Evolutionary conservation across 1,140 invertebrate species (phyloP).

Genomic region (Metaphire vulgaris): DNA sequence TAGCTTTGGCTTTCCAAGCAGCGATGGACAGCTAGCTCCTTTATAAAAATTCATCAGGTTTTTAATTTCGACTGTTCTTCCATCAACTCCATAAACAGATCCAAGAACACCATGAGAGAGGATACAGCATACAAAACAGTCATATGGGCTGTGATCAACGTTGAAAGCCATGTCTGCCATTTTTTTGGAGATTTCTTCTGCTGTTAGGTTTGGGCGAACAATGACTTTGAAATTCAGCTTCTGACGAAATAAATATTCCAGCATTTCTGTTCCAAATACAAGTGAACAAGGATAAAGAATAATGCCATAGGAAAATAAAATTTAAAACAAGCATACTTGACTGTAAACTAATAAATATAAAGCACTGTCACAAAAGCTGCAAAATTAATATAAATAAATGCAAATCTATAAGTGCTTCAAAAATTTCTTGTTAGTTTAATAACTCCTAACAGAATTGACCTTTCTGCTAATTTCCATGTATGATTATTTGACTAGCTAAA

Average conservation of each 20-base stretch:
- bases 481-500: too few species aligned
- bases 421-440: too few species aligned
- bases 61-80: slow-evolving; percentile 34
- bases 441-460: too few species aligned
- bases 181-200: neutral
- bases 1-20: slow-evolving; percentile 49
- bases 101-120: slow-evolving; percentile 43
- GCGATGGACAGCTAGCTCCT: slow-evolving; percentile 35
- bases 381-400: too few species aligned
- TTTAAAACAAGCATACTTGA: too few species aligned
- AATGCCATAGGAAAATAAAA: too few species aligned
- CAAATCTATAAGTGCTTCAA: too few species aligned
- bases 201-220: neutral
- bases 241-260: neutral
- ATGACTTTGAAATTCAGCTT: neutral
- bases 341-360: too few species aligned
- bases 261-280: neutral
- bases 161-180: neutral
- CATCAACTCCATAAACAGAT: slow-evolving; percentile 41
- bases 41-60: slow-evolving; percentile 41
- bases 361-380: too few species aligned
- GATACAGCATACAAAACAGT: slow-evolving; percentile 42
- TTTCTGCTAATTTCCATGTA: too few species aligned
- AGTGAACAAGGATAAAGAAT: too few species aligned
- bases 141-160: slow-evolving; percentile 33